A percentile compares a stretch with the other conserved stretches of the same genome.
Conservation (phyloP, 2,888 invertebrate genomes). For the Mycalesis mineus region DNA sequence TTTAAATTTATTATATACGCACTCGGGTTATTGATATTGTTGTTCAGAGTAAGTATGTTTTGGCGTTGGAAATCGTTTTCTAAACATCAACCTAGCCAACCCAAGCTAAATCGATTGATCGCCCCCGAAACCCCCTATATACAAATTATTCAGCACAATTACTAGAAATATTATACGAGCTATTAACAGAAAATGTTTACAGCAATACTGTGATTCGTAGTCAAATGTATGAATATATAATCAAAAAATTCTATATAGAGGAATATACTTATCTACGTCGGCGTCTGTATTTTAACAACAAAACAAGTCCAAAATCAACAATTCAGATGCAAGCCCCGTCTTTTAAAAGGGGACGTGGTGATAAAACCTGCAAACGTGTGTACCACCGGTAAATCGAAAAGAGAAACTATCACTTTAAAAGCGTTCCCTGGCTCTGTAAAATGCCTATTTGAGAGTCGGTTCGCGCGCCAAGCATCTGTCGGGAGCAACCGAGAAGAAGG, state of each 20-base stretch:
- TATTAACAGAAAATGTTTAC: too few species aligned
- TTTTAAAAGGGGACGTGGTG: constrained; percentile 37
- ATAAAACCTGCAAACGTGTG: constrained; percentile 54
- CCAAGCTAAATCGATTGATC: too few species aligned
- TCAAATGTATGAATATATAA: too few species aligned
- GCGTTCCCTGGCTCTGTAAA: constrained; percentile 55
- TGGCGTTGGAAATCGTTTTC: too few species aligned
- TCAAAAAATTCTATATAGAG: background rate
- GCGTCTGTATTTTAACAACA: background rate
- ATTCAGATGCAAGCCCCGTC: constrained; percentile 43
- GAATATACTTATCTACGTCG: background rate
- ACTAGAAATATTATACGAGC: too few species aligned
- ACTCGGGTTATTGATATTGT: too few species aligned
- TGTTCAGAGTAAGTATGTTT: too few species aligned
- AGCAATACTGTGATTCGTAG: too few species aligned
- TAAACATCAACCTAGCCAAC: too few species aligned
- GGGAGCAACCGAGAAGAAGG: constrained; percentile 34
- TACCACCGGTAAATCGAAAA: constrained; percentile 60
- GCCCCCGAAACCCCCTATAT: too few species aligned
- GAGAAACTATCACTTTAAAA: constrained; percentile 65
- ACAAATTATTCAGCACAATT: too few species aligned
- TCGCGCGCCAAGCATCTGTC: constrained; percentile 46
- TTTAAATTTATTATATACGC: too few species aligned
- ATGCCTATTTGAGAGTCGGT: constrained; percentile 62
- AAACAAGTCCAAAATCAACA: constrained; percentile 36